A percentile compares a stretch with the other conserved stretches of the same genome.
These are phyloP conservation scores for Ephydatia muelleri DNA, from an alignment of 37 sponge, comb jelly and placozoan genomes.

Conservation along the genomic window DNA sequence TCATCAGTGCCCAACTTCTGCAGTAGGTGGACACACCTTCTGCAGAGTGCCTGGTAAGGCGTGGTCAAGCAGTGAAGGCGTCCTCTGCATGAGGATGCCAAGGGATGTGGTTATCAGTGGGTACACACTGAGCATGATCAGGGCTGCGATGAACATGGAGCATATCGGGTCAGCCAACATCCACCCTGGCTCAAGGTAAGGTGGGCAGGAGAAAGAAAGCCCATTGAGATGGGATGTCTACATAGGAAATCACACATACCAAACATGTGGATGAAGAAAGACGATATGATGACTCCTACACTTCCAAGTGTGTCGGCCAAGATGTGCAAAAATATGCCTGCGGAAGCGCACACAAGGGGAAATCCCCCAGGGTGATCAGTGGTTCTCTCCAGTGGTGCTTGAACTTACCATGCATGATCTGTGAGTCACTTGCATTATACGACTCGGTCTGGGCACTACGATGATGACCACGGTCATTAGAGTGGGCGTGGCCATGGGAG, in stretches of 20 bases:
- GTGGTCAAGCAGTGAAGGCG: conserved; percentile 60
- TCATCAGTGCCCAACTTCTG: background rate
- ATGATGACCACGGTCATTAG: conserved; percentile 8
- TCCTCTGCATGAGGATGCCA: conserved; percentile 80
- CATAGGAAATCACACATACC: conserved; percentile 29
- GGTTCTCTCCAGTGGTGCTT: background rate
- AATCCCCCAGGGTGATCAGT: too few species aligned
- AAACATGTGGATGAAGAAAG: conserved; percentile 67
- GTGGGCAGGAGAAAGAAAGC: background rate
- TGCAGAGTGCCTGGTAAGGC: conserved; percentile 49
- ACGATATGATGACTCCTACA: conserved; percentile 92
- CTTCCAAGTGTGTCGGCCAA: conserved; percentile 92
- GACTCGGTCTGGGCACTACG: conserved; percentile 10
- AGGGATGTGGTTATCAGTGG: conserved; percentile 80
- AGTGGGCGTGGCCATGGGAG: conserved; percentile 19
- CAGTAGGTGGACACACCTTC: conserved; percentile 33
- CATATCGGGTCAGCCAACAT: conserved; percentile 91
- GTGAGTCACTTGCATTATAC: conserved; percentile 18
- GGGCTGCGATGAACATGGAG: conserved; percentile 86
- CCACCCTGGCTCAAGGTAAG: conserved; percentile 54
- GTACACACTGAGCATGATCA: conserved; percentile 83
- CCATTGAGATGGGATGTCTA: background rate
- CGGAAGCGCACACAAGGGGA: background rate
- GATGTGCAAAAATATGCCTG: conserved; percentile 89
- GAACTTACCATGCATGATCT: conserved; percentile 82